Percentiles rank a stretch among this genome's conserved stretches.
These are phyloP conservation scores for Drosophila subquinaria DNA, from an alignment of 2,888 invertebrate species.

Conservation along the genomic window DNA sequence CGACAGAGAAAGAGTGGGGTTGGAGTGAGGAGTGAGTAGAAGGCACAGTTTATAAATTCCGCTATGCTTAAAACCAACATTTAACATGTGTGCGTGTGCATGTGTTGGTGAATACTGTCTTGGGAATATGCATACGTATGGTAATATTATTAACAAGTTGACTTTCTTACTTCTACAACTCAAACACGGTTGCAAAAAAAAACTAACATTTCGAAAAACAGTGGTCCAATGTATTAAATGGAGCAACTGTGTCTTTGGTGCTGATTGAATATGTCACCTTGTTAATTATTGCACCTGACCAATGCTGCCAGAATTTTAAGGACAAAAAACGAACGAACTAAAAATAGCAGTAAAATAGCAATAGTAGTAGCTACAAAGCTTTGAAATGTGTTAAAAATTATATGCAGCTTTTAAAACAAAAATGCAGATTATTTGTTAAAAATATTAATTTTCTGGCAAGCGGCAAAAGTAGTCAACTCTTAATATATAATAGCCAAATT, in stretches of 20 bases:
- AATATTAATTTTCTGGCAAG: too few relatives aligned
- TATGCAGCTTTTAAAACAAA: too few relatives aligned
- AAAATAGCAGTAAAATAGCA: too few relatives aligned
- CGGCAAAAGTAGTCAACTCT: too few relatives aligned
- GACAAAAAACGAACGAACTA: too few relatives aligned
- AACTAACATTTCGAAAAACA: too few relatives aligned
- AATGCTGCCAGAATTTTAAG: too few relatives aligned
- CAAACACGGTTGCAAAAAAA: too few relatives aligned
- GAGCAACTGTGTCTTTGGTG: neutral
- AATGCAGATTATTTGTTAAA: too few relatives aligned
- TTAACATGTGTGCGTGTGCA: conserved; percentile 11
- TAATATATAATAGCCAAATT: too few relatives aligned
- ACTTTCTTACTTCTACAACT: neutral
- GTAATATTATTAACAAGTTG: neutral
- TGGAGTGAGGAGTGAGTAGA: conserved; percentile 22
- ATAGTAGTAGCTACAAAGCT: too few relatives aligned
- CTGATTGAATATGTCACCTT: neutral
- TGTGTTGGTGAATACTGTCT: neutral
- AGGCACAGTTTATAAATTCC: conserved; percentile 64
- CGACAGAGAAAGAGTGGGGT: neutral
- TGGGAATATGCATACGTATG: neutral
- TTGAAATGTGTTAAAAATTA: too few relatives aligned
- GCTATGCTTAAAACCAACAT: conserved; percentile 46
- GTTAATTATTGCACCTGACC: neutral
- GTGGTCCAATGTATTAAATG: neutral